Evolutionary conservation across 1,140 invertebrate species (phyloP).

Genomic region (Globodera rostochiensis): DNA sequence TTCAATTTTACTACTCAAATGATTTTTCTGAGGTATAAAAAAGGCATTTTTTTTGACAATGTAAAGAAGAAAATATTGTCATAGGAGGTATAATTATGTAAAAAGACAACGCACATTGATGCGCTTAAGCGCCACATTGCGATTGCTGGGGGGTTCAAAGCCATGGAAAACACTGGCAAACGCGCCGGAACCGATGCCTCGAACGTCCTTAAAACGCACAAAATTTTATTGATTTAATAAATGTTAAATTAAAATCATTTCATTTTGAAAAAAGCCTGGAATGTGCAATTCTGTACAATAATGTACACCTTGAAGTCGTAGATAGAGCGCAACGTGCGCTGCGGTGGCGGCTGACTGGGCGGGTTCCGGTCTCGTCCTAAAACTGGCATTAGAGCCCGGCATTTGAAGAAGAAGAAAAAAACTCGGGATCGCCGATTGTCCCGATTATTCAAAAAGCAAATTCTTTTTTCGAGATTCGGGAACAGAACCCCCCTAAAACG

Average conservation of each 20-base stretch:
- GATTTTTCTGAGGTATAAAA: too few relatives aligned
- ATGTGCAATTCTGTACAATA: background rate
- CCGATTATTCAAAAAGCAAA: too few relatives aligned
- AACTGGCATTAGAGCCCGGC: background rate
- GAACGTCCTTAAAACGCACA: background rate
- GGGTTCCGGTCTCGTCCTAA: background rate
- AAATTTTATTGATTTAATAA: background rate
- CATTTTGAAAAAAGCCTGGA: background rate
- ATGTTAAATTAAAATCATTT: background rate
- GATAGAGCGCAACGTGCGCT: background rate
- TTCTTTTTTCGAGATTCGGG: too few relatives aligned
- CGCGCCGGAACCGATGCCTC: constrained; percentile 29
- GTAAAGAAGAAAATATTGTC: too few relatives aligned
- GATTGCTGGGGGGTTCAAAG: background rate
- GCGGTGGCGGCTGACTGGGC: background rate
- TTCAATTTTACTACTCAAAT: too few relatives aligned
- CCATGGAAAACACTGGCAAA: constrained; percentile 35
- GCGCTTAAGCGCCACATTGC: constrained; percentile 27
- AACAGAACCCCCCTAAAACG: too few relatives aligned
- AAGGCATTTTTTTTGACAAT: too few relatives aligned
- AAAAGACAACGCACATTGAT: constrained; percentile 25
- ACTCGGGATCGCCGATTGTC: too few relatives aligned
- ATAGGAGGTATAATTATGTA: background rate
- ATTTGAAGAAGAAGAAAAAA: too few relatives aligned
- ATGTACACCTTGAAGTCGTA: background rate